Percentiles rank a stretch among this genome's conserved stretches.
phyloP scores from a whole-genome alignment of 2,888 invertebrate species.

The Hydrotaea cyrtoneurina region DNA sequence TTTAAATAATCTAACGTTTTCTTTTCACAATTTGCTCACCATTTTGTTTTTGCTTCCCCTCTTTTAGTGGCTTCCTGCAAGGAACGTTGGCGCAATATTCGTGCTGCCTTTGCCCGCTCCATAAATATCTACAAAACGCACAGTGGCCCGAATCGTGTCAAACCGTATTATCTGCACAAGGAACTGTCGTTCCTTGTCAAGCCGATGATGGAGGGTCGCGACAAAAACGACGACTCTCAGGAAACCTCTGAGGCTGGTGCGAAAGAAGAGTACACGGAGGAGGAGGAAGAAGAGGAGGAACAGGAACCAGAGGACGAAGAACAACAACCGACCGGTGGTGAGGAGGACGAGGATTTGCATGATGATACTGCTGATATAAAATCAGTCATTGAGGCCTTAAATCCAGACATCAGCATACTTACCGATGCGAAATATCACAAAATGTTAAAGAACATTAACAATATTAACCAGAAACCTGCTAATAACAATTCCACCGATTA shows the following conservation, averaged over 20 bases:
- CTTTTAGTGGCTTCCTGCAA: constrained; percentile 71
- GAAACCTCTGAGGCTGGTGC: constrained; percentile 55
- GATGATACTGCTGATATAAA: constrained; percentile 57
- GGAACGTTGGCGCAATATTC: constrained; percentile 73
- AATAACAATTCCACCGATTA: constrained; percentile 62
- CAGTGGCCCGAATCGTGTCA: constrained; percentile 74
- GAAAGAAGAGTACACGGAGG: constrained; percentile 55
- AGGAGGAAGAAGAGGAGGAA: constrained; percentile 49
- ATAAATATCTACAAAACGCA: constrained; percentile 72
- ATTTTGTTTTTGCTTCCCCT: constrained; percentile 15
- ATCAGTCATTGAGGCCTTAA: constrained; percentile 62
- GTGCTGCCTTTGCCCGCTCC: constrained; percentile 72
- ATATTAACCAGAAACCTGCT: neutral
- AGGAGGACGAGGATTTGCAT: constrained; percentile 48
- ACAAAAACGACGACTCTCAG: constrained; percentile 67
- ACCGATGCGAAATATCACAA: constrained; percentile 49
- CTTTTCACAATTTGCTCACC: neutral
- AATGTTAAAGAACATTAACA: constrained; percentile 40
- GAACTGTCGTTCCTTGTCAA: constrained; percentile 74
- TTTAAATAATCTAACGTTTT: too few species aligned
- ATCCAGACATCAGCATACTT: constrained; percentile 59
- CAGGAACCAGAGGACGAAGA: constrained; percentile 45
- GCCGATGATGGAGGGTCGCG: constrained; percentile 72
- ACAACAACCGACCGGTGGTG: constrained; percentile 63
- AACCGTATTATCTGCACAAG: constrained; percentile 75